Base-by-base conservation (phyloP, 2,113 vertebrate genomes). In the Hyperopisus bebe region DNA sequence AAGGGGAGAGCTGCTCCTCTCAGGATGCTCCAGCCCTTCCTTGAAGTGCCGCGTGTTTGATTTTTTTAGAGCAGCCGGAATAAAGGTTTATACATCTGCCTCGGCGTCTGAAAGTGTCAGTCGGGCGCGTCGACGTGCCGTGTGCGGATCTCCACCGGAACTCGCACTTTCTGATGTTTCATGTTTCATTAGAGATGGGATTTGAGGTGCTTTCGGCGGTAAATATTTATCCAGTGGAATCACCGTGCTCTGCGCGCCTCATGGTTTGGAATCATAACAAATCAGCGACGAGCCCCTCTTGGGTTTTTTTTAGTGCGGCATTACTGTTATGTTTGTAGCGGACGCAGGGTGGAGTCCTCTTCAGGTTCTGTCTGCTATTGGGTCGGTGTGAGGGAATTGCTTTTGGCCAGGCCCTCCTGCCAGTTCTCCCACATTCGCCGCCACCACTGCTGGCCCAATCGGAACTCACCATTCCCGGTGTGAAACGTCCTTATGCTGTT, bases 31-130 rank as follows among this genome's bases (percentile, higher is more conserved):
- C 90, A 89, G 10, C 66, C 86, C 90, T 90, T 7, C 90, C 91
- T 93, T 17, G 88, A 92, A 92, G 92, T 91, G 91, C 91, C 85
- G 90, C 89, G 80, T 92, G 91, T 93, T 94, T 92, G 90, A 91
- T 94, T 93, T 91, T 44, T 48, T 35, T 24, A 19, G 62, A 89
- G 88, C 50, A 55, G 31, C 1, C 48, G n/a, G 27, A 6, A 19
- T 27, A 39, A 51, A 13, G 42, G 70, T 90, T 70, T 91, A 89
- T 91, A 90, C 92, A 91, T 89, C 91, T 13, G 80, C 91, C 88
- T 50, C 90, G 88, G 90, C 91, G 92, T 92, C 91, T 92, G 92
- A 89, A 58, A 90, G 89, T 93, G 92, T 93, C 94, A 93, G 84
- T 92, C 88, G 89, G 90, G 90, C 88, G 92, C 91, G 91, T 94